Percentiles rank a stretch among this genome's conserved stretches.
Evolutionary conservation across 2,113 vertebrate genomes (phyloP).

Genomic region (human (Homo sapiens)): DNA sequence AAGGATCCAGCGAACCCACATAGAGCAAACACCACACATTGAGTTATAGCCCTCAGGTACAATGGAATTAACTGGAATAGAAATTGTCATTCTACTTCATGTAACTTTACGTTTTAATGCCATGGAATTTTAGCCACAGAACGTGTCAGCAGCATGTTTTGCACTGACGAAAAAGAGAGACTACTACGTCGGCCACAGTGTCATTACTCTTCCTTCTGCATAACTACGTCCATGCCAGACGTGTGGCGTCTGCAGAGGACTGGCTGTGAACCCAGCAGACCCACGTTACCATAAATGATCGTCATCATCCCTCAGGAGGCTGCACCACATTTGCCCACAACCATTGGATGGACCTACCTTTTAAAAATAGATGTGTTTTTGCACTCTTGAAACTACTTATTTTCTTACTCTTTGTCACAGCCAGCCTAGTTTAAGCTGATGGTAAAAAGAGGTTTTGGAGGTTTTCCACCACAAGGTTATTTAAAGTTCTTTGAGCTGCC

Average conservation of each 20-base stretch:
- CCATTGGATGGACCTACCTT: conserved; percentile 45
- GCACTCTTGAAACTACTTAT: conserved; percentile 68
- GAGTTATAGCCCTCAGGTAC: neutral
- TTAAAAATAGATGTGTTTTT: conserved; percentile 72
- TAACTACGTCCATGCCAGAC: neutral
- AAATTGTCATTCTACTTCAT: neutral
- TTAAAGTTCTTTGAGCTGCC: conserved; percentile 80
- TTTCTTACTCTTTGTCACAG: conserved; percentile 71
- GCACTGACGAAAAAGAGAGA: conserved; percentile 6
- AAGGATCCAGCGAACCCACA: neutral
- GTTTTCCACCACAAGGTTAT: conserved; percentile 81
- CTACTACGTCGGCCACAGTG: neutral
- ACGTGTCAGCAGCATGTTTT: neutral
- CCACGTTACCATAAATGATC: neutral
- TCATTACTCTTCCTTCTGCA: neutral
- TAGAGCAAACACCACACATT: neutral
- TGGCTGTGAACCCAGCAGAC: neutral
- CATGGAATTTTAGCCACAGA: neutral
- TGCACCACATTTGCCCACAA: neutral
- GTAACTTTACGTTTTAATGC: neutral
- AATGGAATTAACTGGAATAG: neutral
- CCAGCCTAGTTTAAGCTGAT: conserved; percentile 67
- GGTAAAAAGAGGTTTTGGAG: conserved; percentile 76
- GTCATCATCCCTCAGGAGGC: neutral
- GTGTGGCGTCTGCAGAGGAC: neutral